Evolutionary conservation across 2,113 vertebrate genomes (phyloP).

Genomic region (Ameiurus melas): DNA sequence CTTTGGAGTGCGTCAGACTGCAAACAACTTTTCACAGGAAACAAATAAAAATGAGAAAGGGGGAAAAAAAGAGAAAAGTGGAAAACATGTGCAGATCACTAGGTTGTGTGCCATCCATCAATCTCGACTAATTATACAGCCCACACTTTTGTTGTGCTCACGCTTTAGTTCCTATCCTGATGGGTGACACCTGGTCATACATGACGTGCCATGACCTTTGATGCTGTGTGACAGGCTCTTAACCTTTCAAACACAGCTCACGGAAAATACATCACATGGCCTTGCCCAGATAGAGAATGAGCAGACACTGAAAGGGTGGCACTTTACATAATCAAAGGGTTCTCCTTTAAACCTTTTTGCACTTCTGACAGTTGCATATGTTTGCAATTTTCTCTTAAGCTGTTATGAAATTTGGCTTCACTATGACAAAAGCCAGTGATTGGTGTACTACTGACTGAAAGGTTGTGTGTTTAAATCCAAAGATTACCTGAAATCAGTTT

Average conservation of each 20-base stretch:
- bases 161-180: constrained; percentile 42
- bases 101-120: constrained; percentile 45
- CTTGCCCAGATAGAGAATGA: constrained; percentile 6
- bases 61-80: background rate
- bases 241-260: constrained; percentile 53
- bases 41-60: background rate
- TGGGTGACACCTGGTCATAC: constrained; percentile 33
- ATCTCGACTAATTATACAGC: constrained; percentile 55
- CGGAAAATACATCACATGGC: constrained; percentile 38
- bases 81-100: background rate
- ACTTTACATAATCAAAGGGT: constrained; percentile 59
- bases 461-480: background rate
- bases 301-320: background rate
- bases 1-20: background rate
- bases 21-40: background rate
- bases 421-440: background rate
- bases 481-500: background rate
- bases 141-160: constrained; percentile 23
- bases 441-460: background rate
- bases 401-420: background rate
- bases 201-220: constrained; percentile 39
- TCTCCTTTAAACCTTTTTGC: constrained; percentile 48
- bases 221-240: constrained; percentile 46
- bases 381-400: background rate
- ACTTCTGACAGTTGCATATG: constrained; percentile 18